Conservation (phyloP, 2,113 vertebrate genomes). For the Aramus guarauna region DNA sequence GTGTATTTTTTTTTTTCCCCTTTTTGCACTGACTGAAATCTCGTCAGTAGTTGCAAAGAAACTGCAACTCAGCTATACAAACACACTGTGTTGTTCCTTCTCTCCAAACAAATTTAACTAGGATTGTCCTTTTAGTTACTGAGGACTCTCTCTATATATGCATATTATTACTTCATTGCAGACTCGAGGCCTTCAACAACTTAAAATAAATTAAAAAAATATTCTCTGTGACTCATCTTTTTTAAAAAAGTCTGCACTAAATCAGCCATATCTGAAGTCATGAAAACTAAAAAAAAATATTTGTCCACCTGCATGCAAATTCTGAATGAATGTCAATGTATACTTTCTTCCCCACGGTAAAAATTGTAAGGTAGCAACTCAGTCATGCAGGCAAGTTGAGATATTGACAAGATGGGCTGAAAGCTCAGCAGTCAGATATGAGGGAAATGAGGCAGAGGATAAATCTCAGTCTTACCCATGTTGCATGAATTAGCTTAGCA, state of each 20-base stretch:
- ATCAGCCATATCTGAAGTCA: background rate
- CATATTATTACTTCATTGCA: background rate
- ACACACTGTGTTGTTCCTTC: background rate
- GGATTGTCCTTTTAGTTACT: background rate
- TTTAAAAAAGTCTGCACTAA: background rate
- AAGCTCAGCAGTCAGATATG: background rate
- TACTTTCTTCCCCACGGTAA: background rate
- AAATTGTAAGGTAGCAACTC: background rate
- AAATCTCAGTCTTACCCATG: background rate
- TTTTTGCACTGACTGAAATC: background rate
- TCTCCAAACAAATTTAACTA: background rate
- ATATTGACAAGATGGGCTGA: background rate
- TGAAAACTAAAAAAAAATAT: background rate
- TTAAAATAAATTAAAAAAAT: background rate
- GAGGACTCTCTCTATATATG: background rate
- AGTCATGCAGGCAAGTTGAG: background rate
- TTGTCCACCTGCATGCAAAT: background rate
- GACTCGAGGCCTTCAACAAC: background rate
- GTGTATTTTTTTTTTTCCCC: background rate
- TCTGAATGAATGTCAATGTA: background rate
- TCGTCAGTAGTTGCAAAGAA: background rate
- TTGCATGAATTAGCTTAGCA: background rate
- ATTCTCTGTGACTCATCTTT: background rate
- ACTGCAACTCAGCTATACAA: background rate
- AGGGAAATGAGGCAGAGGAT: background rate